Conservation (phyloP, 2,113 vertebrate genomes). For the Tringa solitaria region DNA sequence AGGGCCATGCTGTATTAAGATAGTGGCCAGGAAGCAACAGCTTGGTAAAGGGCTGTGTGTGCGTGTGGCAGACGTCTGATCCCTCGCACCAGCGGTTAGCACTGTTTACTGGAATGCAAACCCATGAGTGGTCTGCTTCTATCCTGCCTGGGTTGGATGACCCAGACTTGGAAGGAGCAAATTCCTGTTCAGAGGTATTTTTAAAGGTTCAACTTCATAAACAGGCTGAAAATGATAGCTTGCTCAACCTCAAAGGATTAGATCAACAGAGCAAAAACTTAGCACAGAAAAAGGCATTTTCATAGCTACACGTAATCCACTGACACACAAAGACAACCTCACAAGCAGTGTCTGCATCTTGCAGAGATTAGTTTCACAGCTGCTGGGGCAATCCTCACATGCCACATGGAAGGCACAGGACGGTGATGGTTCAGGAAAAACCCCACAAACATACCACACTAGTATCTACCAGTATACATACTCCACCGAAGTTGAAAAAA, state of each 20-base stretch:
- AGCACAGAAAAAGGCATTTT: background rate
- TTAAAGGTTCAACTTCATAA: constrained; percentile 40
- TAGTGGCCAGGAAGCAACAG: background rate
- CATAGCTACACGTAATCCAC: background rate
- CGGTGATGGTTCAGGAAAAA: background rate
- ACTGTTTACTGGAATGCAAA: constrained; percentile 10
- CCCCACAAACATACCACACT: background rate
- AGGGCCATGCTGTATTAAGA: background rate
- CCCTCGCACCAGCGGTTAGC: background rate
- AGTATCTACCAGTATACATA: background rate
- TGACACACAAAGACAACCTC: background rate
- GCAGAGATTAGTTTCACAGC: background rate
- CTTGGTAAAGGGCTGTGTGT: background rate
- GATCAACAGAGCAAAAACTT: background rate
- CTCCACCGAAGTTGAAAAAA: background rate
- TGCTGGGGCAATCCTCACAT: background rate
- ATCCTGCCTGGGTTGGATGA: background rate
- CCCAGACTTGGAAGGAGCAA: background rate
- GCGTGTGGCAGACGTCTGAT: background rate
- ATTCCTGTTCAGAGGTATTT: constrained; percentile 53
- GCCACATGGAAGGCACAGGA: background rate
- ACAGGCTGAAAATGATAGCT: constrained; percentile 17
- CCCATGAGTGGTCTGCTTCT: background rate
- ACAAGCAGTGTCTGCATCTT: background rate
- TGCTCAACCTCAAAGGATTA: constrained; percentile 20